These are phyloP conservation scores for Vulpes ferrilata DNA, from an alignment of 2,113 vertebrate species.

Conservation along the genomic window DNA sequence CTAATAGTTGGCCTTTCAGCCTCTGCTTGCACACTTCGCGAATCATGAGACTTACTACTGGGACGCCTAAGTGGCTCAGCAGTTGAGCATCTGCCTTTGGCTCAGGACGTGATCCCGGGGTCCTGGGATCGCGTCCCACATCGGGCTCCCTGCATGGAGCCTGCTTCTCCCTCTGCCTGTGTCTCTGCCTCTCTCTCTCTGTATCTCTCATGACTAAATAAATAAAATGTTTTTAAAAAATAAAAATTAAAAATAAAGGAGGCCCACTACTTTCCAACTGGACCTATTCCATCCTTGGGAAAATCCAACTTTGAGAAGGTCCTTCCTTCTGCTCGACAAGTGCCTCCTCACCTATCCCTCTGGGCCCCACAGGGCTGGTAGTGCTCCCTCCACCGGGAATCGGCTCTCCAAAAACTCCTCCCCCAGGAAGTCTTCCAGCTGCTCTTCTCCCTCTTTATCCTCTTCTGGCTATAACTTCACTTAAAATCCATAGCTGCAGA, in stretches of 20 bases:
- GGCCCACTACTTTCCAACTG: not conserved
- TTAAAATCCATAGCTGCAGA: slow-evolving; percentile 34
- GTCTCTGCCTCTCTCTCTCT: no score
- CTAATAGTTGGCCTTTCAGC: not conserved
- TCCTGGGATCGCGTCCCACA: no score
- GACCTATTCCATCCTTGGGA: not conserved
- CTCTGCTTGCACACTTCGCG: not conserved
- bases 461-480: slow-evolving; percentile 13
- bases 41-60: not conserved
- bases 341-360: not conserved
- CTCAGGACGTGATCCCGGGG: no score
- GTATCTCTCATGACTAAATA: no score
- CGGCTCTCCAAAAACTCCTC: slow-evolving; percentile 12
- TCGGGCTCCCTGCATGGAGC: no score
- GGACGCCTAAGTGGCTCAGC: no score
- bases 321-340: not conserved
- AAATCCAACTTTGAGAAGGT: not conserved
- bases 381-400: not conserved
- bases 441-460: not conserved
- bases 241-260: no score
- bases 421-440: not conserved
- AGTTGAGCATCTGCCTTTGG: no score
- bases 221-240: no score
- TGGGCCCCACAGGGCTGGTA: not conserved
- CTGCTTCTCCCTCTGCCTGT: no score